Base-by-base conservation (phyloP, 2,888 invertebrate genomes). In the Agonopterix subpropinquella region DNA sequence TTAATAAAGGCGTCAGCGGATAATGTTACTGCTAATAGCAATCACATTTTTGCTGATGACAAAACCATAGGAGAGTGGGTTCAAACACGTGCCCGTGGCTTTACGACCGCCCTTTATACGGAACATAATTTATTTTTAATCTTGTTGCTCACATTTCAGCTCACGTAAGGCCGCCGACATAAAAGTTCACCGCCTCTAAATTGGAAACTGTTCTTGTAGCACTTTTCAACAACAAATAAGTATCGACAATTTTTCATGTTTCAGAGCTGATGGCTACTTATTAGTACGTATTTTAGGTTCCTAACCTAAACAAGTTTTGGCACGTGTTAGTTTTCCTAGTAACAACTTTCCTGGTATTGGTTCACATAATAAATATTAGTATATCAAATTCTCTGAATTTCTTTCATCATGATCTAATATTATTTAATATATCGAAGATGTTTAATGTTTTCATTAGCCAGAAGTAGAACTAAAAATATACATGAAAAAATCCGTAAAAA, bases 81-180 rank as follows among this genome's bases (percentile, higher is more conserved):
- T 55, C 55, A 54, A 50, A 52, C 58, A 57, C 55, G 56, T 58
- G 64, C 65, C 62, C 59, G 59, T 62, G 56, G 59, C 58, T 77
- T 74, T 73, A 76, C 66, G 67, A 59, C 65, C 64, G 62, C 68
- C 71, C 70, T 52, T 75, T 70, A 69, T 66, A 68, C 72, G 59
- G 62, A 73, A 76, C 75, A 78, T 82, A 80, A 82, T 84, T 84
- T 79, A 84, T 84, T 81, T 85, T 83, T 81, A 85, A 84, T 82
- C 80, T 80, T 73, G 80, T 83, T 76, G 77, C 81, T 82, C 74
- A 71, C 75, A 76, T 82, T 84, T 82, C 85, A 77, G 73, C 77
- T 84, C 85, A 86, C 85, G 85, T 86, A 80, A 77, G 67, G 71
- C 74, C 68, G 72, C 73, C 76, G 76, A 80, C 84, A 80, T 86